Conservation (phyloP, 2,888 invertebrate species). For the Callosobruchus maculatus region DNA sequence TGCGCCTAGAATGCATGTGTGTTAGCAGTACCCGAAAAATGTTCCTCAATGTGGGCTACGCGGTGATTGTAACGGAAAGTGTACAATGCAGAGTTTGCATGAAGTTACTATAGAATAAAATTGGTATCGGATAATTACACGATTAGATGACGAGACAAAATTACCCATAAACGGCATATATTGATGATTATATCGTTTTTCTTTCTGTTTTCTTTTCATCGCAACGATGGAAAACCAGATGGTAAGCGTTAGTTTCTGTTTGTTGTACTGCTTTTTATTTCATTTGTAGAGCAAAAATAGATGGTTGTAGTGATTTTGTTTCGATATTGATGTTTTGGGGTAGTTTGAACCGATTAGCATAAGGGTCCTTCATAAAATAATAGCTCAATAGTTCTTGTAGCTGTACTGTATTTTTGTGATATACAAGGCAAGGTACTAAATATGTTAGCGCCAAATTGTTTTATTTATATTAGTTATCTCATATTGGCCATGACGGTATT, state of each 20-base stretch:
- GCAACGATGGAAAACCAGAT: constrained; percentile 49
- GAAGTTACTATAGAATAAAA: no score
- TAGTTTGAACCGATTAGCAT: neutral
- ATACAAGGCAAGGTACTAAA: no score
- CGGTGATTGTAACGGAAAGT: no score
- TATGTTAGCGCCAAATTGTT: no score
- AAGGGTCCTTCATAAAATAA: neutral
- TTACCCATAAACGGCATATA: neutral
- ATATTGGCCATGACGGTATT: no score
- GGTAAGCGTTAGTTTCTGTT: constrained; percentile 49
- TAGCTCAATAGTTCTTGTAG: neutral
- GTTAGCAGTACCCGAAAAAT: no score
- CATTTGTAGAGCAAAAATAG: neutral
- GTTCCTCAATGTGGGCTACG: no score
- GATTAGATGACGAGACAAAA: neutral
- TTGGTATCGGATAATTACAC: neutral
- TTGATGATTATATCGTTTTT: constrained; percentile 20
- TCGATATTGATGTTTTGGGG: neutral
- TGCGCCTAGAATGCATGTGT: no score
- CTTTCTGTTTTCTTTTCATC: constrained; percentile 39
- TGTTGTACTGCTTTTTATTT: constrained; percentile 10
- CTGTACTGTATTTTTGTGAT: neutral
- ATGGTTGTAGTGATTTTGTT: neutral
- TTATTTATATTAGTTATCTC: no score
- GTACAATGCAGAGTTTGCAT: no score